Evolutionary conservation across 2,888 invertebrate genomes (phyloP).

Genomic region (Neoascia interrupta): DNA sequence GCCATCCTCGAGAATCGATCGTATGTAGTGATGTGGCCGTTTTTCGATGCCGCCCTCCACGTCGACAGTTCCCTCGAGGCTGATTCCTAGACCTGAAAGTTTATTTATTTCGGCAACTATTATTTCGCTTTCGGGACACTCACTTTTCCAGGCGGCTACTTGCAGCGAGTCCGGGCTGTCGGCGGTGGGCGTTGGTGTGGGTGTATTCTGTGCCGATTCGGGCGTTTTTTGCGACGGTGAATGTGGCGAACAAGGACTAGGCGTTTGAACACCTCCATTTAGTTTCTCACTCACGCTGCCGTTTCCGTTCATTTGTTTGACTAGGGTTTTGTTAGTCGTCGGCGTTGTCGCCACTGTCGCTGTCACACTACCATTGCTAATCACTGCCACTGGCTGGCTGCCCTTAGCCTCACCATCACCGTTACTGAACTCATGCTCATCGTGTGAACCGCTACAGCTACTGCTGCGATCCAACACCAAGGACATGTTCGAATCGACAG

Average conservation of each 20-base stretch:
- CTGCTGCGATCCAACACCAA: constrained; percentile 77
- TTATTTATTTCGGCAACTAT: constrained; percentile 95
- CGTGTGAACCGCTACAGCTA: constrained; percentile 71
- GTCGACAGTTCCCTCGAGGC: constrained; percentile 98
- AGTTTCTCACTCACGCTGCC: constrained; percentile 52
- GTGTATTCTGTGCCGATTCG: constrained; percentile 57
- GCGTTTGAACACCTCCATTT: constrained; percentile 43
- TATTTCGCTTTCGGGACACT: constrained; percentile 91
- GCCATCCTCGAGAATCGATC: constrained; percentile 96
- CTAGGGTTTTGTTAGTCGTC: constrained; percentile 52
- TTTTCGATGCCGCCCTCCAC: constrained; percentile 98
- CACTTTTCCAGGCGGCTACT: constrained; percentile 89
- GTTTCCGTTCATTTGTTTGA: constrained; percentile 41
- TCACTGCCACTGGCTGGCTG: constrained; percentile 65
- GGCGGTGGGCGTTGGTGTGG: constrained; percentile 80
- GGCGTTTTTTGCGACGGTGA: constrained; percentile 37
- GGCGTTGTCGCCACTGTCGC: constrained; percentile 52
- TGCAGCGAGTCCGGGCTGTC: constrained; percentile 86
- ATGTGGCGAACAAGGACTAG: constrained; percentile 46
- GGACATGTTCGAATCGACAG: constrained; percentile 87
- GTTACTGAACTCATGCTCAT: constrained; percentile 53
- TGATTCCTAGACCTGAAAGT: constrained; percentile 96
- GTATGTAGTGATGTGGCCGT: constrained; percentile 98
- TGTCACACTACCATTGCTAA: constrained; percentile 67
- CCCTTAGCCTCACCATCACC: constrained; percentile 65